Percentiles rank a stretch among this genome's conserved stretches.
These are phyloP conservation scores for Pygmarrhopalites habei DNA, from an alignment of 1,140 invertebrate species.

Conservation along the genomic window DNA sequence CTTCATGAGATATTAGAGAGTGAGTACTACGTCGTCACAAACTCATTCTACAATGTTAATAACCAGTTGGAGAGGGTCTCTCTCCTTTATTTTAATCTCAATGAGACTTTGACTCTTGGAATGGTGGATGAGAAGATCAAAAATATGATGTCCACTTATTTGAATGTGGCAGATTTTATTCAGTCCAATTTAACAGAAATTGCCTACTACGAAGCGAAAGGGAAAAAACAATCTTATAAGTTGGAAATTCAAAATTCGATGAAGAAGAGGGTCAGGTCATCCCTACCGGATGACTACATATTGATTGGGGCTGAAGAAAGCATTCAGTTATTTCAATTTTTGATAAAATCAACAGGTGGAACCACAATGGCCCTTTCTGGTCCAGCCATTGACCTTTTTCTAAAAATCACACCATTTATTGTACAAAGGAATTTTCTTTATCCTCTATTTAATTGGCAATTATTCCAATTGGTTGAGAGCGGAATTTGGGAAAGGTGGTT, in stretches of 20 bases:
- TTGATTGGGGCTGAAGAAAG: background rate
- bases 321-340: background rate
- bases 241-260: background rate
- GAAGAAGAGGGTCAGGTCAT: background rate
- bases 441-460: background rate
- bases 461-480: background rate
- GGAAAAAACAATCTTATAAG: background rate
- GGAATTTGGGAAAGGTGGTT: background rate
- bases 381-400: background rate
- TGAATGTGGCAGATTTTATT: background rate
- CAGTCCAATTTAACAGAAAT: background rate
- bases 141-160: background rate
- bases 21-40: background rate
- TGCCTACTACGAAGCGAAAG: background rate
- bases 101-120: background rate
- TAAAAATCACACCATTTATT: constrained; percentile 52
- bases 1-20: background rate
- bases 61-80: background rate
- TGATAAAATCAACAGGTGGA: background rate
- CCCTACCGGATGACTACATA: background rate
- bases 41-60: background rate
- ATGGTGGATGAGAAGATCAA: background rate
- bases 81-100: background rate
- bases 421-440: background rate
- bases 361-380: background rate